Evolutionary conservation across 2,888 invertebrate genomes (phyloP).

Genomic region (Sialis lutaria): DNA sequence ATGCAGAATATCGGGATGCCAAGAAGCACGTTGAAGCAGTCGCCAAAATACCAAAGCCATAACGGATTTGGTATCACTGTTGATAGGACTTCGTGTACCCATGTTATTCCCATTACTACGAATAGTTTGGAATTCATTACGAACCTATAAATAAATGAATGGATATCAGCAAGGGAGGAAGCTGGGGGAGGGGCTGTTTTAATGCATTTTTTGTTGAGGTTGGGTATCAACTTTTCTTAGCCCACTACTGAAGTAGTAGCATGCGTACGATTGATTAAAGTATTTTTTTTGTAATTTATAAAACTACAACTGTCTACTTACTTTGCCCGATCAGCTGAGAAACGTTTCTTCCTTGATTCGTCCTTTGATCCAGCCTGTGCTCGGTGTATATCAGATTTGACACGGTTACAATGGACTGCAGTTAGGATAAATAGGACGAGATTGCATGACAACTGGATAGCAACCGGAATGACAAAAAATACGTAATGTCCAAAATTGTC

Average conservation of each 20-base stretch:
- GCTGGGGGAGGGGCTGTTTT: no score
- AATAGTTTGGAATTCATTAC: conserved; percentile 55
- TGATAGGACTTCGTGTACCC: conserved; percentile 49
- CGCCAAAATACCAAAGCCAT: conserved; percentile 35
- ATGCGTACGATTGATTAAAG: no score
- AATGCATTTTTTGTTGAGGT: no score
- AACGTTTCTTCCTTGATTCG: conserved; percentile 33
- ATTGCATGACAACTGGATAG: conserved; percentile 44
- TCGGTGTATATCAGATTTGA: conserved; percentile 55
- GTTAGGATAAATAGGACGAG: conserved; percentile 50
- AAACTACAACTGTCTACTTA: conserved; percentile 19
- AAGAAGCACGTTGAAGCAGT: conserved; percentile 50
- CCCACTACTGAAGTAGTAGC: no score
- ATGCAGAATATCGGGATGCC: conserved; percentile 58
- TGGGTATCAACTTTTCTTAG: no score
- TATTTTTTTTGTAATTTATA: no score
- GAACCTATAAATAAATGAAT: conserved; percentile 30
- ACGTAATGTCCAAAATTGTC: conserved; percentile 20
- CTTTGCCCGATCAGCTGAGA: conserved; percentile 52
- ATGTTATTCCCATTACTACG: conserved; percentile 63
- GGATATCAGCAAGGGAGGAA: no score
- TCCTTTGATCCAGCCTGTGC: conserved; percentile 46
- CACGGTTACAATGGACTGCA: conserved; percentile 47
- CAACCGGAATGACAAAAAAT: conserved; percentile 48
- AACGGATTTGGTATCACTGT: conserved; percentile 32